Evolutionary conservation across 2,888 invertebrate species (phyloP).

Genomic region (Heteromurus nitidus): DNA sequence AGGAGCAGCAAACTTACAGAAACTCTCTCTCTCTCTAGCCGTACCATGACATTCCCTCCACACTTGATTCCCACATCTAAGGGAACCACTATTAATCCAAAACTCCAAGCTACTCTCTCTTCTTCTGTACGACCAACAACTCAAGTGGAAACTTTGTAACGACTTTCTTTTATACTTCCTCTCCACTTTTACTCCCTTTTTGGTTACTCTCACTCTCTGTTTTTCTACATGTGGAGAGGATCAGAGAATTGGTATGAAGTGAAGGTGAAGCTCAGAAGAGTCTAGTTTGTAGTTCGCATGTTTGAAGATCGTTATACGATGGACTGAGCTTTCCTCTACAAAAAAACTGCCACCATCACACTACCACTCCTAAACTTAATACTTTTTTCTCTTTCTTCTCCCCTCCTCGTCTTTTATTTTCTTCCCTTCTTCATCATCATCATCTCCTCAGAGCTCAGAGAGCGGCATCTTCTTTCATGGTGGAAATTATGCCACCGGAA

Average conservation of each 20-base stretch:
- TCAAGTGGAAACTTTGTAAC: slow-evolving; percentile 70
- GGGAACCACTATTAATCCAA: slow-evolving; percentile 30
- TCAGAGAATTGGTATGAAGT: too few relatives aligned
- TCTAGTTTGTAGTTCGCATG: slow-evolving; percentile 57
- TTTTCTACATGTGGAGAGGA: background rate
- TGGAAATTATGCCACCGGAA: slow-evolving; percentile 54
- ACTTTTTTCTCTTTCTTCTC: slow-evolving; percentile 37
- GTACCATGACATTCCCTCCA: slow-evolving; percentile 20
- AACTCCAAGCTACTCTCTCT: slow-evolving; percentile 5
- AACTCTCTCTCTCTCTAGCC: too few relatives aligned
- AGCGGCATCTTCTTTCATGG: slow-evolving; percentile 34
- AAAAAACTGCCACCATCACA: too few relatives aligned
- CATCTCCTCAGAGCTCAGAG: too few relatives aligned
- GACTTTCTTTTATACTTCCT: slow-evolving; percentile 64
- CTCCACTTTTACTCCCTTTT: slow-evolving; percentile 16
- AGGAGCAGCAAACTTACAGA: too few relatives aligned
- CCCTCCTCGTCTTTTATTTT: slow-evolving; percentile 15
- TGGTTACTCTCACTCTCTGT: background rate
- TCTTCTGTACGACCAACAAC: slow-evolving; percentile 37
- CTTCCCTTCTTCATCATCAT: slow-evolving; percentile 5
- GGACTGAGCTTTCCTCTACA: slow-evolving; percentile 9
- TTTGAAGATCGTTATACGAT: slow-evolving; percentile 64
- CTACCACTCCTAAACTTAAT: slow-evolving; percentile 26
- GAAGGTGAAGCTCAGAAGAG: too few relatives aligned
- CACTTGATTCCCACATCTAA: slow-evolving; percentile 51